phyloP scores from a whole-genome alignment of 2,113 vertebrate genomes.

The Poeciliopsis occidentalis region DNA sequence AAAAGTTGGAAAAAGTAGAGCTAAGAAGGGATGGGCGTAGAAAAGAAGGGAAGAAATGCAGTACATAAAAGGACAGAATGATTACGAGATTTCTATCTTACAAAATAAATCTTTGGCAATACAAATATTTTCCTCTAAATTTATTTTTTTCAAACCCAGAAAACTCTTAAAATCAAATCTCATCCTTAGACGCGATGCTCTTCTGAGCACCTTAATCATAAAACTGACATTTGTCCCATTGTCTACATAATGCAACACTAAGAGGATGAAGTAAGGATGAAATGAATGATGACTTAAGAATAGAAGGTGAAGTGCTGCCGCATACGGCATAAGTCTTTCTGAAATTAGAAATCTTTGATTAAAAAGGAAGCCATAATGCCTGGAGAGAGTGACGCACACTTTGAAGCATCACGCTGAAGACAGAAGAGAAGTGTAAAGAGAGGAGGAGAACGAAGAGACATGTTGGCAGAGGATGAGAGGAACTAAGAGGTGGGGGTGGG shows the following conservation, averaged over 20 bases:
- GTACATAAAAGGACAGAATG: not conserved
- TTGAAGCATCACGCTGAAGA: slow-evolving; percentile 69
- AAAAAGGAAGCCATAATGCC: slow-evolving; percentile 35
- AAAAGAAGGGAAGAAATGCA: not conserved
- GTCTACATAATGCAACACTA: not conserved
- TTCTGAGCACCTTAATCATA: not conserved
- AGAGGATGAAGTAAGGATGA: not conserved
- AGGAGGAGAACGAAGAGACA: slow-evolving; percentile 43
- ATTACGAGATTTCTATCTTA: not conserved
- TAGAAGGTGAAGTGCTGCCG: slow-evolving; percentile 14
- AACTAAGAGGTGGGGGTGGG: slow-evolving; percentile 38
- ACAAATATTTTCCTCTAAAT: not conserved
- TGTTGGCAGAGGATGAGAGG: slow-evolving; percentile 69
- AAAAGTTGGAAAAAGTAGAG: not conserved
- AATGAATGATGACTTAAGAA: slow-evolving; percentile 28
- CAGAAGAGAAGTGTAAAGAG: slow-evolving; percentile 71
- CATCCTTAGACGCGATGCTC: not conserved
- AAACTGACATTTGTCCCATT: not conserved
- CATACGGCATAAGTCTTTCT: slow-evolving; percentile 8
- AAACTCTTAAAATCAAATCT: not conserved
- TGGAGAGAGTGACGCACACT: slow-evolving; percentile 52
- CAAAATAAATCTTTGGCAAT: not conserved
- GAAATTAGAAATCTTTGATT: slow-evolving; percentile 36
- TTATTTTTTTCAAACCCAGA: not conserved
- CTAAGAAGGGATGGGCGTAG: too few relatives aligned